phyloP scores from a whole-genome alignment of 2,888 invertebrate genomes.

The Oligia latruncula region DNA sequence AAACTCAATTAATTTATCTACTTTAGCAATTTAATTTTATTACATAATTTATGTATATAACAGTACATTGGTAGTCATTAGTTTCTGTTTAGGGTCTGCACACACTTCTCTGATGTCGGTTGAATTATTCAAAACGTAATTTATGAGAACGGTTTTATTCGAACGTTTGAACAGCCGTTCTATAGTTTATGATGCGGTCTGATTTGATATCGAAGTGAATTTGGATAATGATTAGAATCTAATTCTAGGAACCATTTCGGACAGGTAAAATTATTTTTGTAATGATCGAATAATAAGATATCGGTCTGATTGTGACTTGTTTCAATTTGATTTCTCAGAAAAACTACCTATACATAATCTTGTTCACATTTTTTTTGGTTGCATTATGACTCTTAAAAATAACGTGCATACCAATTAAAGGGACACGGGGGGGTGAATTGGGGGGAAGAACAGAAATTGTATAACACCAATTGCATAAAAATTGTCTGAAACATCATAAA shows the following conservation, averaged over 20 bases:
- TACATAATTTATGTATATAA: constrained; percentile 69
- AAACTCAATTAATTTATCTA: constrained; percentile 67
- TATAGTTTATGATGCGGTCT: constrained; percentile 56
- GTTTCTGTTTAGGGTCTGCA: constrained; percentile 52
- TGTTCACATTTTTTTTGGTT: neutral
- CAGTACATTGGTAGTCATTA: constrained; percentile 61
- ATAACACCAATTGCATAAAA: constrained; percentile 45
- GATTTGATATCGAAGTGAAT: constrained; percentile 35
- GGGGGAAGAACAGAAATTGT: neutral
- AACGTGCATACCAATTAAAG: neutral
- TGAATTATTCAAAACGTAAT: constrained; percentile 48
- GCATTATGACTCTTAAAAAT: neutral
- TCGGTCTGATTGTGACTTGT: constrained; percentile 16
- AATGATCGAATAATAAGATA: constrained; percentile 14
- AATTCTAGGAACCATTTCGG: constrained; percentile 40
- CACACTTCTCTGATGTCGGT: constrained; percentile 41
- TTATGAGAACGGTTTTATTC: constrained; percentile 59
- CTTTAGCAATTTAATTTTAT: constrained; percentile 69
- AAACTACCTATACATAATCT: neutral
- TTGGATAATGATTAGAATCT: constrained; percentile 39
- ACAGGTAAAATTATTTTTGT: constrained; percentile 22
- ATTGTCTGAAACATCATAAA: constrained; percentile 20
- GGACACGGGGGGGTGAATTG: neutral
- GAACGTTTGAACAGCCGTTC: constrained; percentile 39
- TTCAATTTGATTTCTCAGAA: constrained; percentile 17